These are phyloP conservation scores for Leptoclinus maculatus DNA, from an alignment of 2,797 vertebrate genomes.

Conservation along the genomic window DNA sequence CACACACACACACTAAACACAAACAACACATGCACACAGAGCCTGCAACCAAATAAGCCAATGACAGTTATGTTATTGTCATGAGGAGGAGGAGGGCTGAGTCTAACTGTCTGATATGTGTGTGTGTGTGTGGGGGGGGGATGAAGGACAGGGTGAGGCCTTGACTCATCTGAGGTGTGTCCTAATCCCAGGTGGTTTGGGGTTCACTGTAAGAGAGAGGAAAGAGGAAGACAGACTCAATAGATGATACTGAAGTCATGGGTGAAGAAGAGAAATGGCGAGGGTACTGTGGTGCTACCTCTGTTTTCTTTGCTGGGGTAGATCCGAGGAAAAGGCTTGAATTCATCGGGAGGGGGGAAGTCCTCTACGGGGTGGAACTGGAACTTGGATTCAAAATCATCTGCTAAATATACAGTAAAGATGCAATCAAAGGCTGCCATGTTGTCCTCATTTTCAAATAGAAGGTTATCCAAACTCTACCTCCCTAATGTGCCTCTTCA, in stretches of 20 bases:
- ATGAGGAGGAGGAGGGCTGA: slow-evolving; percentile 11
- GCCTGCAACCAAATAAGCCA: slow-evolving; percentile 12
- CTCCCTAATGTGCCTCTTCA: background rate
- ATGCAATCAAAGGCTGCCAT: background rate
- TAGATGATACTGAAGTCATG: background rate
- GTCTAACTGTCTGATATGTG: slow-evolving; percentile 14
- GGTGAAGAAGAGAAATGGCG: background rate
- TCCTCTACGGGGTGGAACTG: slow-evolving; percentile 96
- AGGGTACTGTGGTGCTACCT: slow-evolving; percentile 77
- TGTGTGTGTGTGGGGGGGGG: background rate
- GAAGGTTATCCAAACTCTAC: background rate
- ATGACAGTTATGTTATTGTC: slow-evolving; percentile 27
- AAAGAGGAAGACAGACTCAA: slow-evolving; percentile 6
- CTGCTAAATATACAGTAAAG: slow-evolving; percentile 67
- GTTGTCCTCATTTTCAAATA: background rate
- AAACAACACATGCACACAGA: slow-evolving; percentile 21
- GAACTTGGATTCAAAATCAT: slow-evolving; percentile 99
- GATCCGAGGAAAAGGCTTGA: slow-evolving; percentile 90
- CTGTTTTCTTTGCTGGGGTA: slow-evolving; percentile 95
- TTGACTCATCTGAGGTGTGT: slow-evolving; percentile 85
- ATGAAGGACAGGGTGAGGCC: slow-evolving; percentile 16
- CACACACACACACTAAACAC: slow-evolving; percentile 15
- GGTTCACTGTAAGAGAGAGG: slow-evolving; percentile 77
- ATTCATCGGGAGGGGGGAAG: slow-evolving; percentile 95
- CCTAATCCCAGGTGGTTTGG: slow-evolving; percentile 86